Percentiles rank a stretch among this genome's conserved stretches.
Conservation (phyloP, 2,797 vertebrate species). For the Melanotaenia pygmaea region DNA sequence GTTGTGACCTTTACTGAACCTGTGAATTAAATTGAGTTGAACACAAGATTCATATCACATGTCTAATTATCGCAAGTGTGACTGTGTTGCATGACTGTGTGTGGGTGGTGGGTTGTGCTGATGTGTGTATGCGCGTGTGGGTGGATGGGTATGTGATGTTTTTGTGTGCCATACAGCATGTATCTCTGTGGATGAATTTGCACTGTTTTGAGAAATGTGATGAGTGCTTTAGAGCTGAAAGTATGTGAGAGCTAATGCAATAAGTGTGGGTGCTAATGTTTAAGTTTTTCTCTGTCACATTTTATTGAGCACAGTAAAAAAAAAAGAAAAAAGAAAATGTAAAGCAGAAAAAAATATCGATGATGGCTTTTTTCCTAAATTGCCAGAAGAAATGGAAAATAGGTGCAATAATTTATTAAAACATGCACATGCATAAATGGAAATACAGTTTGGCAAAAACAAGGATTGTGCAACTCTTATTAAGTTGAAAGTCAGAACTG, state of each 20-base stretch:
- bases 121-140: conserved; percentile 11
- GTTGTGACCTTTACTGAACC: conserved; percentile 70
- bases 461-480: not conserved
- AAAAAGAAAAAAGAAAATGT: not conserved
- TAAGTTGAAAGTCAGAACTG: not conserved
- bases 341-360: not conserved
- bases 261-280: not conserved
- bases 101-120: conserved; percentile 6
- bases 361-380: not conserved
- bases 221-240: conserved; percentile 26
- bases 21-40: conserved; percentile 63
- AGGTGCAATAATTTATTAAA: not conserved
- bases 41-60: conserved; percentile 67
- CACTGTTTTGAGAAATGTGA: conserved; percentile 3
- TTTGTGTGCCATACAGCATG: conserved; percentile 4
- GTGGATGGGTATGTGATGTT: conserved; percentile 21
- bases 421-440: not conserved
- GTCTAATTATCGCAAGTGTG: conserved; percentile 51
- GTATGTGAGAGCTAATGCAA: not conserved
- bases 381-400: not conserved
- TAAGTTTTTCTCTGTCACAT: conserved; percentile 13
- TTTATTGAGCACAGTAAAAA: not conserved
- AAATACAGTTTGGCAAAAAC: not conserved
- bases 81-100: conserved; percentile 13
- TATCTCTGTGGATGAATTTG: conserved; percentile 25